These are phyloP conservation scores for Neomonachus schauinslandi DNA, from an alignment of 2,113 vertebrate species.

Conservation along the genomic window DNA sequence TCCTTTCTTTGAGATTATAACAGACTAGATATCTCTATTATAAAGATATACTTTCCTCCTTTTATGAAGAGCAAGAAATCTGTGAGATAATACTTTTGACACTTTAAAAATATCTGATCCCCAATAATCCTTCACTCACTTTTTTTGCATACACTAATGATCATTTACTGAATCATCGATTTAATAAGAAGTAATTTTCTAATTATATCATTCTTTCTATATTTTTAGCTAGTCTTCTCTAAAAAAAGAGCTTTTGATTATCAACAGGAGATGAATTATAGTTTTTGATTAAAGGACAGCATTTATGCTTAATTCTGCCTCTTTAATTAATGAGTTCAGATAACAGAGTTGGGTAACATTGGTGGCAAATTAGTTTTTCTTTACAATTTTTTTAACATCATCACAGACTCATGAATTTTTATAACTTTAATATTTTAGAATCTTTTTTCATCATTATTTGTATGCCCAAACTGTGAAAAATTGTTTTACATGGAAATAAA, in stretches of 20 bases:
- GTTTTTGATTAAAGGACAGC: neutral
- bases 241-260: neutral
- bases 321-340: neutral
- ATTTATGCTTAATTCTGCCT: neutral
- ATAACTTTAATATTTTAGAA: slow-evolving; percentile 26
- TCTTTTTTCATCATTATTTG: neutral
- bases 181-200: neutral
- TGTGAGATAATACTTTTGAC: neutral
- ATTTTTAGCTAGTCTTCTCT: neutral
- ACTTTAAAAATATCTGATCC: neutral
- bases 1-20: neutral
- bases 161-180: neutral
- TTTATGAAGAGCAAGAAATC: neutral
- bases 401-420: neutral
- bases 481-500: neutral
- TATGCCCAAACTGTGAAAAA: neutral
- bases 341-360: neutral
- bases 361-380: neutral
- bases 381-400: neutral
- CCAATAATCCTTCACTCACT: neutral
- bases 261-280: neutral
- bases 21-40: neutral
- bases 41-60: neutral
- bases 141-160: neutral
- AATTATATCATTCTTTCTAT: neutral